Evolutionary conservation across 2,113 vertebrate genomes (phyloP).

Genomic region (Camarhynchus parvulus): DNA sequence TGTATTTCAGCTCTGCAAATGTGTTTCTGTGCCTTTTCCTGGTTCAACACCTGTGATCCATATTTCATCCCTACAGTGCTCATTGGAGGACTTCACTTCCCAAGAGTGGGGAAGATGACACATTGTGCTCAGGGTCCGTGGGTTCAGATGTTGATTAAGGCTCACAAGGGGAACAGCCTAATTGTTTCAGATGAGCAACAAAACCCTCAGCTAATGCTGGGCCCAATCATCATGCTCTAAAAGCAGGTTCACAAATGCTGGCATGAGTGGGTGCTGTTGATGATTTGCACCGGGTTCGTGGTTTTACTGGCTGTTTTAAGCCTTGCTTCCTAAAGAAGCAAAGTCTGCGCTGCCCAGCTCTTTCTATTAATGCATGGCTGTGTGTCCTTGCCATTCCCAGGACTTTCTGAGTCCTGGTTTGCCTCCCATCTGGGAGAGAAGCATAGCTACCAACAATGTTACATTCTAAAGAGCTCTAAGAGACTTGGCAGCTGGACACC

Average conservation of each 20-base stretch:
- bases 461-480: background rate
- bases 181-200: background rate
- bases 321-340: background rate
- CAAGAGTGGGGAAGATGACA: constrained; percentile 48
- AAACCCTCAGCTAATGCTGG: background rate
- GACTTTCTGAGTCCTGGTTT: background rate
- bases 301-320: background rate
- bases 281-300: background rate
- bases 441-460: background rate
- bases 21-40: constrained; percentile 48
- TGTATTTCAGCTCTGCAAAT: constrained; percentile 3
- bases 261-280: background rate
- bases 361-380: background rate
- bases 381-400: background rate
- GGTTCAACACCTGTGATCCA: constrained; percentile 57
- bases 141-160: constrained; percentile 26
- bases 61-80: constrained; percentile 45
- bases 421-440: background rate
- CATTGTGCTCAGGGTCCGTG: background rate
- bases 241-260: background rate
- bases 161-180: background rate
- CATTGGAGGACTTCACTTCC: constrained; percentile 10
- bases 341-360: background rate
- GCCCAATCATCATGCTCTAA: background rate
- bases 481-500: background rate